These are phyloP conservation scores for Eonycteris spelaea DNA, from an alignment of 2,113 vertebrate genomes.

Conservation along the genomic window DNA sequence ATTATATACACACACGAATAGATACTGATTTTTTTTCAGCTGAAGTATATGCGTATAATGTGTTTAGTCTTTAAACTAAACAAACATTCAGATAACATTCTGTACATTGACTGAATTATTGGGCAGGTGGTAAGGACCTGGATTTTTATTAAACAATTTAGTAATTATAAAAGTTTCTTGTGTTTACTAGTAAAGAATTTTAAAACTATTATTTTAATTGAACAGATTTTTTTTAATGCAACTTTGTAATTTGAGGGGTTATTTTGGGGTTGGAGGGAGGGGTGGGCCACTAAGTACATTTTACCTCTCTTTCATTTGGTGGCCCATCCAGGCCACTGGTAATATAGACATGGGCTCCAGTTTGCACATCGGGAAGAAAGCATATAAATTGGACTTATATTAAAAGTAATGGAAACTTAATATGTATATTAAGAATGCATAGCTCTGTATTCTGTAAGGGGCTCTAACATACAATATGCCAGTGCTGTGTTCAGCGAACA, in stretches of 20 bases:
- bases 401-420: conserved; percentile 48
- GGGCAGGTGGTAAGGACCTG: conserved; percentile 51
- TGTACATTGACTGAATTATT: conserved; percentile 50
- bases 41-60: conserved; percentile 37
- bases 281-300: conserved; percentile 57
- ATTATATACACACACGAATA: not conserved
- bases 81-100: conserved; percentile 25
- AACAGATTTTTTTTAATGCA: conserved; percentile 58
- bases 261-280: not conserved
- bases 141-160: conserved; percentile 70
- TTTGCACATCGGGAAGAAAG: conserved; percentile 64
- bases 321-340: conserved; percentile 45
- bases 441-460: conserved; percentile 34
- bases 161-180: conserved; percentile 71
- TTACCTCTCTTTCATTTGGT: conserved; percentile 66
- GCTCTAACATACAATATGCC: conserved; percentile 36
- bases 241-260: conserved; percentile 66
- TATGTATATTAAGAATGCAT: conserved; percentile 54
- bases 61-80: conserved; percentile 42
- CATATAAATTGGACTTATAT: conserved; percentile 63
- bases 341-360: conserved; percentile 44
- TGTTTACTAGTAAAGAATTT: conserved; percentile 68
- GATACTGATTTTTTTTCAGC: conserved; percentile 7
- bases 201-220: conserved; percentile 64
- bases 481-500: not conserved